These are phyloP conservation scores for Polyommatus iphigenia DNA, from an alignment of 2,888 invertebrate genomes.

Conservation along the genomic window DNA sequence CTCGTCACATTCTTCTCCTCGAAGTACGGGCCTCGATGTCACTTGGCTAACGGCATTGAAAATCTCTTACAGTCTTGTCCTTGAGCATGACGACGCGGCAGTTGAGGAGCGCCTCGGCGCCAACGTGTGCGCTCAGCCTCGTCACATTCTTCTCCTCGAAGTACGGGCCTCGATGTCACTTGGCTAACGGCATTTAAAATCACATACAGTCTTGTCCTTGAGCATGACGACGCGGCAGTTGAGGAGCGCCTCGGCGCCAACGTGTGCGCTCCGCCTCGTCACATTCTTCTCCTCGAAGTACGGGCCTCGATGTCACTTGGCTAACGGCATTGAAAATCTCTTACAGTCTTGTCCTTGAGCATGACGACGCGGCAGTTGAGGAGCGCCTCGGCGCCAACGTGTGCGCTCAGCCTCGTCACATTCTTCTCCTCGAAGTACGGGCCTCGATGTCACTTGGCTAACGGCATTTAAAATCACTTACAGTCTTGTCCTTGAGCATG, in stretches of 20 bases:
- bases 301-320: not conserved
- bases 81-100: no score
- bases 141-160: no score
- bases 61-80: no score
- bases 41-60: no score
- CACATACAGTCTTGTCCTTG: conserved; percentile 83
- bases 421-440: conserved; percentile 84
- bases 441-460: conserved; percentile 54
- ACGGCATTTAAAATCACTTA: conserved; percentile 60
- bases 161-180: no score
- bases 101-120: no score
- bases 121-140: no score
- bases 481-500: conserved; percentile 75
- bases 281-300: conserved; percentile 76
- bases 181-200: conserved; percentile 60
- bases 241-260: conserved; percentile 83
- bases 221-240: conserved; percentile 86
- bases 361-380: conserved; percentile 85
- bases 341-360: conserved; percentile 85
- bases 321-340: conserved; percentile 23
- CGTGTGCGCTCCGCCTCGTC: conserved; percentile 81
- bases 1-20: no score
- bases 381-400: no score
- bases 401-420: conserved; percentile 78
- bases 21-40: no score